Evolutionary conservation across 23 tunicate genomes (phyloP).

Genomic region (Botrylloides violaceus): DNA sequence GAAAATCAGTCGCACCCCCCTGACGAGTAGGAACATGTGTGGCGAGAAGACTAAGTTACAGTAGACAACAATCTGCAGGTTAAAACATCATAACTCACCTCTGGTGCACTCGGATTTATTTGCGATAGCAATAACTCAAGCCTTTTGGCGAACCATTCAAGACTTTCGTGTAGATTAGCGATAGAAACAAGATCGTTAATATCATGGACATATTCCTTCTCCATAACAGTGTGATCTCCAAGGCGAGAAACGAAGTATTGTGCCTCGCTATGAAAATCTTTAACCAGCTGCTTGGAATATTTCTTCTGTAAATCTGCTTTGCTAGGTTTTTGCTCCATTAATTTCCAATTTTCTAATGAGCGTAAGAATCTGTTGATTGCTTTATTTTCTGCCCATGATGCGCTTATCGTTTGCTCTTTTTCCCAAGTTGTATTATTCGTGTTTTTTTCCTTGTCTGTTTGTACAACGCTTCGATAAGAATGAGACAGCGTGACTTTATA

Average conservation of each 20-base stretch:
- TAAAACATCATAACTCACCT: neutral
- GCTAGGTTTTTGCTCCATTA: conserved; percentile 8
- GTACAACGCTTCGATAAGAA: conserved; percentile 76
- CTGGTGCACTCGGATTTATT: conserved; percentile 34
- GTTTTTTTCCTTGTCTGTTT: conserved; percentile 53
- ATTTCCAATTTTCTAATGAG: conserved; percentile 60
- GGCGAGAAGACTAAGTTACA: too few relatives aligned
- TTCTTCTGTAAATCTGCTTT: conserved; percentile 13
- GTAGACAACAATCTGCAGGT: too few relatives aligned
- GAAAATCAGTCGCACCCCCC: too few relatives aligned
- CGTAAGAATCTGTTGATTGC: conserved; percentile 40
- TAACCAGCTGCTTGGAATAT: neutral
- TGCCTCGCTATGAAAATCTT: conserved; percentile 41
- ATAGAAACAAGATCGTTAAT: conserved; percentile 55
- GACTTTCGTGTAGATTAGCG: conserved; percentile 89
- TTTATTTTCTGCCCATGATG: conserved; percentile 58
- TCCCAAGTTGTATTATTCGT: conserved; percentile 68
- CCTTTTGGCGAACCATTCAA: conserved; percentile 81
- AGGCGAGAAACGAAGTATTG: conserved; percentile 49
- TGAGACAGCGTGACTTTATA: conserved; percentile 82
- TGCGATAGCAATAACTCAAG: conserved; percentile 34
- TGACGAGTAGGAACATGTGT: too few relatives aligned
- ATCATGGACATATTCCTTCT: conserved; percentile 40
- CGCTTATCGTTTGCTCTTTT: conserved; percentile 60
- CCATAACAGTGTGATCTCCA: conserved; percentile 8